Evolutionary conservation across 2,888 invertebrate species (phyloP), one percentile per base, ranked within the genome.

Genomic region (Marronus borbonicus): DNA sequence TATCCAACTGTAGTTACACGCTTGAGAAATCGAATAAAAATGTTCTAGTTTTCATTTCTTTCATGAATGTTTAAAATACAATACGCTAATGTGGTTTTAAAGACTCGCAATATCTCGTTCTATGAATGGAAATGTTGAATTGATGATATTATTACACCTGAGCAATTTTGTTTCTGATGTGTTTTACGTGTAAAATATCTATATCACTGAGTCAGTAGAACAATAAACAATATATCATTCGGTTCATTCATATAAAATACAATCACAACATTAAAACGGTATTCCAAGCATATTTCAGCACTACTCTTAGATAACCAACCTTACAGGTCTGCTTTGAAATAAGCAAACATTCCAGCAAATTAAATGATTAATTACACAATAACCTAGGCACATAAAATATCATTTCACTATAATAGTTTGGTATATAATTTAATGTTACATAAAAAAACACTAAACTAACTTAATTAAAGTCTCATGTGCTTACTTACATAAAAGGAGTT

Each of bases 161-260:
- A 62, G 28, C 31, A 28, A 62, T 28, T 62, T 62, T 62, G 31
- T 60, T 60, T 60, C 60, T 28, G 4, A 3, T 60, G 60, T 60
- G 60, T 60, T 60, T 60, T 8, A 12, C 20, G 60, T 44, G 10
- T 44, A 10, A 28, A 62, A 12, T 62, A 31, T 14, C 62, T 10
- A 24, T 31, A 62, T 5, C 62, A 62, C 4, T 28, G n/a, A 28
- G 62, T 24, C 31, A 62, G 62, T 62, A 28, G 62, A 62, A 62
- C 62, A 62, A 2, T 44, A 44, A 44, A 31, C 31, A 31, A 31
- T 5, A 4, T 31, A 4, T 31, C 31, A 31, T 31, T 31, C 3
- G 5, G 8, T 8, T 44, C 8, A 44, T 44, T 12, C 12, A 12
- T 44, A 8, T 44, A 44, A 10, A 44, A 44, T 44, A 8, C 10